A percentile compares a stretch with the other conserved stretches of the same genome.
phyloP scores from a whole-genome alignment of 2,113 vertebrate species.

The Camelus dromedarius region DNA sequence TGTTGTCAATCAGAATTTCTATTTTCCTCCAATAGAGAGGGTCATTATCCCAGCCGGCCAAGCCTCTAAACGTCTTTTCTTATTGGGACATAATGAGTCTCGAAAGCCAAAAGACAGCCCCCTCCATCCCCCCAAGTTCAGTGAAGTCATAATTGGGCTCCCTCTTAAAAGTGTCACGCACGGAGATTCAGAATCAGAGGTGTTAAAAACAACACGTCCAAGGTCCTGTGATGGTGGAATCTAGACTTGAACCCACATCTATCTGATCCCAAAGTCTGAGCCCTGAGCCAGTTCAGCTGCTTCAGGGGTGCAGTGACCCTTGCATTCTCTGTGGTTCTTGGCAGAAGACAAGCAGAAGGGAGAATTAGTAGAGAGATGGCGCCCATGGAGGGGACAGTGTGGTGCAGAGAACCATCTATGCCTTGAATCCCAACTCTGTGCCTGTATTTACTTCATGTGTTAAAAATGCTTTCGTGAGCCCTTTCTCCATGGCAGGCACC shows the following conservation, averaged over 20 bases:
- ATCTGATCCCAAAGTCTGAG: neutral
- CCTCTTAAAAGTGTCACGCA: neutral
- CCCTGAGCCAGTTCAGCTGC: no score
- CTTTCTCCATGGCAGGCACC: neutral
- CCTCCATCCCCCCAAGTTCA: neutral
- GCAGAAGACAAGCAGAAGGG: neutral
- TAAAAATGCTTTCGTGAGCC: neutral
- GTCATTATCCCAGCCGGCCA: neutral
- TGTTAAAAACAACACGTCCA: neutral
- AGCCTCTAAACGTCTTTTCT: neutral
- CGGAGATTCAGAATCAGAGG: neutral
- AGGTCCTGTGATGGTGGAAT: neutral
- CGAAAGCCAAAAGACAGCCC: neutral
- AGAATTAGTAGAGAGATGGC: neutral
- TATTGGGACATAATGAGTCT: neutral
- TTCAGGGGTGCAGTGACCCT: neutral
- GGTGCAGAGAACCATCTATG: rapidly evolving
- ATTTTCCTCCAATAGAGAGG: neutral
- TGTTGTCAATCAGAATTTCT: neutral
- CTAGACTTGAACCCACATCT: neutral
- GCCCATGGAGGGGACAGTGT: neutral
- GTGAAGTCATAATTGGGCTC: neutral
- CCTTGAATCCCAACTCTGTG: neutral
- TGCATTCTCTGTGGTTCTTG: neutral
- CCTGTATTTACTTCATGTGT: neutral